phyloP scores from a whole-genome alignment of 2,888 invertebrate genomes.

The Drosophila kokeensis region DNA sequence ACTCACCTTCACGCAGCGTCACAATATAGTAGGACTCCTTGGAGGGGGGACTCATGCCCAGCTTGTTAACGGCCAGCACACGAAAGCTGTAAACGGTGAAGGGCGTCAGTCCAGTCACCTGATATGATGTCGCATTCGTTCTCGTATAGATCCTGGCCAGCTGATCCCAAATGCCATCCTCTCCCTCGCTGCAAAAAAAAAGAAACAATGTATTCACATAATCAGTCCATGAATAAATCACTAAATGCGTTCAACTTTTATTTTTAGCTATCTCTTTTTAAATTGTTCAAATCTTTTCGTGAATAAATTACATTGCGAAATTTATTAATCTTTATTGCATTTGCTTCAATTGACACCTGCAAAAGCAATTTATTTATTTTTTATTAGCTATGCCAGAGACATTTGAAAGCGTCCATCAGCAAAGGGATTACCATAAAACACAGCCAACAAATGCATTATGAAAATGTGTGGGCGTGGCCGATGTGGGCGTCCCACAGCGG shows the following conservation, averaged over 20 bases:
- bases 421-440: conserved; percentile 54
- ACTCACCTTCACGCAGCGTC: conserved; percentile 90
- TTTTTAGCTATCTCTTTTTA: conserved; percentile 4
- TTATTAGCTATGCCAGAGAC: conserved; percentile 8
- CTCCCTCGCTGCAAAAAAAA: conserved; percentile 87
- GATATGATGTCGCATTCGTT: conserved; percentile 88
- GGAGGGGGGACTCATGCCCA: conserved; percentile 89
- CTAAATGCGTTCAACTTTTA: conserved; percentile 3
- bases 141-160: conserved; percentile 88
- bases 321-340: conserved; percentile 27
- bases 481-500: not conserved
- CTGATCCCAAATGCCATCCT: conserved; percentile 89
- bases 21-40: conserved; percentile 90
- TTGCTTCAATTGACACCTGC: conserved; percentile 46
- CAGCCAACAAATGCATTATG: conserved; percentile 59
- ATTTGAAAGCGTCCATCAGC: conserved; percentile 17
- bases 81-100: conserved; percentile 92
- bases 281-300: conserved; percentile 1
- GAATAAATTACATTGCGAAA: conserved; percentile 11
- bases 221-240: conserved; percentile 4
- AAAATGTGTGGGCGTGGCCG: conserved; percentile 35
- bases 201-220: conserved; percentile 7
- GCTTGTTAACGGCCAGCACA: conserved; percentile 89
- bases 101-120: conserved; percentile 89
- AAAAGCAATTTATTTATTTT: conserved; percentile 19